Percentiles rank a stretch among this genome's conserved stretches.
Evolutionary conservation across 2,113 vertebrate species (phyloP).

Genomic region (Eulemur rufifrons): DNA sequence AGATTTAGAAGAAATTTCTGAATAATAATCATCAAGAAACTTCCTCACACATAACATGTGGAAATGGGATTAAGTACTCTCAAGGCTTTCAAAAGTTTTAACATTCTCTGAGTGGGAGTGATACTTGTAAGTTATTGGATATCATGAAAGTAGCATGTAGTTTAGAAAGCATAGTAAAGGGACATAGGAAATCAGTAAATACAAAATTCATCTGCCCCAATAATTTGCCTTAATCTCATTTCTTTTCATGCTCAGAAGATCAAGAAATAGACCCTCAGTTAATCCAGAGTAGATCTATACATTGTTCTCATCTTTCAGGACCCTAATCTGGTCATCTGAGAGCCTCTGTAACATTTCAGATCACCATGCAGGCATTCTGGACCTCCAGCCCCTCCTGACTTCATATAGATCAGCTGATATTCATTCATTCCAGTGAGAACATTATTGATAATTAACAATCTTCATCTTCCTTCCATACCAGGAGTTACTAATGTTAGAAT

Average conservation of each 20-base stretch:
- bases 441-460: background rate
- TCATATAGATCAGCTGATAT: background rate
- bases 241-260: background rate
- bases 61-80: background rate
- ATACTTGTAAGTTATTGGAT: background rate
- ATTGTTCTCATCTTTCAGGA: background rate
- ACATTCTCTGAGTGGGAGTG: background rate
- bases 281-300: background rate
- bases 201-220: background rate
- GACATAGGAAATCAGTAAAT: background rate
- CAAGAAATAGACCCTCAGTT: background rate
- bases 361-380: background rate
- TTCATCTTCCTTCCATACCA: background rate
- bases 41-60: background rate
- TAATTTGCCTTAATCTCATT: background rate
- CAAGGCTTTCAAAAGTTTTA: background rate
- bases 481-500: background rate
- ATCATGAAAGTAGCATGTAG: too few relatives aligned
- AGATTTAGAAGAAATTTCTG: background rate
- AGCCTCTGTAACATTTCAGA: background rate
- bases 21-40: background rate
- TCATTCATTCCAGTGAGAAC: background rate
- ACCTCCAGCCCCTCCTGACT: background rate
- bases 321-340: background rate
- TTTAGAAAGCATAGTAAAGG: background rate